phyloP scores from a whole-genome alignment of 2,113 vertebrate species.

The Bombycilla garrulus region DNA sequence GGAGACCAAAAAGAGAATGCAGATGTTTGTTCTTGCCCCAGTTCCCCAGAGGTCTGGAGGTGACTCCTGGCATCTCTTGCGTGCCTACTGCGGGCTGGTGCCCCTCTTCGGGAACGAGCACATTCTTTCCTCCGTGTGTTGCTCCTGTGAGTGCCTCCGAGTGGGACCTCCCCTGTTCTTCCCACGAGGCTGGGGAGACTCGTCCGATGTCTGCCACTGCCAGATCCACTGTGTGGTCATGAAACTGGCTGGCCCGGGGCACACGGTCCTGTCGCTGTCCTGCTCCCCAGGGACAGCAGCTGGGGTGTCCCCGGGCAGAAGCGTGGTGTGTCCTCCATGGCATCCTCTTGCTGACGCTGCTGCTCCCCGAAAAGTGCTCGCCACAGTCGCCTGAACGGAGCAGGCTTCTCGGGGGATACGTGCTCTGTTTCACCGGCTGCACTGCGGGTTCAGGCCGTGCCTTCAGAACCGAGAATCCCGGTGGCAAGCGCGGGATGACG shows the following conservation, averaged over 20 bases:
- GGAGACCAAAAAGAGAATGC: neutral
- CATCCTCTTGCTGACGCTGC: neutral
- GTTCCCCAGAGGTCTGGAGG: neutral
- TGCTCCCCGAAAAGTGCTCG: neutral
- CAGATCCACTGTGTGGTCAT: fast-evolving
- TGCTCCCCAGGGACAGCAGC: neutral
- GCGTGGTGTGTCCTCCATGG: fast-evolving
- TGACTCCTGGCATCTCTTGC: neutral
- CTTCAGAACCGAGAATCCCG: neutral
- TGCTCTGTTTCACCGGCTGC: neutral
- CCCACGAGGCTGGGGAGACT: fast-evolving
- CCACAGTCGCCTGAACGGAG: fast-evolving
- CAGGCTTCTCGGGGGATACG: neutral
- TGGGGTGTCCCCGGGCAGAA: neutral
- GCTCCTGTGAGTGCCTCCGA: neutral
- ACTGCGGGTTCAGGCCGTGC: neutral
- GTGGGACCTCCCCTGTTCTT: neutral
- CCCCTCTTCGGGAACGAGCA: neutral
- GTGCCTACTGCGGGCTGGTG: neutral
- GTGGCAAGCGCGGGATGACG: too few species aligned
- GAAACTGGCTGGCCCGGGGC: neutral
- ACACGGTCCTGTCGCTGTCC: neutral
- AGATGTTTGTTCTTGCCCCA: neutral
- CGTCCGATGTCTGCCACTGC: fast-evolving
- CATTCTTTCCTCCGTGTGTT: neutral